Conservation (phyloP, 1,140 invertebrate species). For the Rhyacophila brunnea region DNA sequence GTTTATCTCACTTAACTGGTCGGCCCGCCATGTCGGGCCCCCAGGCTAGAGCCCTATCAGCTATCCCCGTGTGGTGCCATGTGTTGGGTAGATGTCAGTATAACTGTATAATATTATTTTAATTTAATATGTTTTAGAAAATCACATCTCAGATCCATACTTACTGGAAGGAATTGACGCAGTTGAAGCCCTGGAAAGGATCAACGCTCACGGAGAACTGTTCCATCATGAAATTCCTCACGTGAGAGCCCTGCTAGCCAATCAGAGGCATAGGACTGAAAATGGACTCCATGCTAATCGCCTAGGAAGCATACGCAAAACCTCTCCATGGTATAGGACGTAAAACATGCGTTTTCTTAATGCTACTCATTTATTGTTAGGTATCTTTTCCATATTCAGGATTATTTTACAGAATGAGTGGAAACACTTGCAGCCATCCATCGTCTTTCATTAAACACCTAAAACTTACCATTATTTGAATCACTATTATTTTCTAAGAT, state of each 20-base stretch:
- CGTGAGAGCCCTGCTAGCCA: conserved; percentile 55
- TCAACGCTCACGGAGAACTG: conserved; percentile 54
- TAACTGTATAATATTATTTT: background rate
- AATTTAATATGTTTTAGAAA: conserved; percentile 20
- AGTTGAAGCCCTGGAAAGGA: conserved; percentile 49
- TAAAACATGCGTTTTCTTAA: conserved; percentile 31
- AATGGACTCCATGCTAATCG: conserved; percentile 59
- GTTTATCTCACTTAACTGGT: too few relatives aligned
- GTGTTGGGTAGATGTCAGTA: too few relatives aligned
- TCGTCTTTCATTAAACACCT: too few relatives aligned
- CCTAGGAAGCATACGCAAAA: conserved; percentile 58
- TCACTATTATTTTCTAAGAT: too few relatives aligned
- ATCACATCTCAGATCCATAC: conserved; percentile 47
- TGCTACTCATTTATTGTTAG: too few relatives aligned
- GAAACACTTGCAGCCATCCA: too few relatives aligned
- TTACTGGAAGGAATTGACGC: conserved; percentile 55
- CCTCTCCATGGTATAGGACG: conserved; percentile 57
- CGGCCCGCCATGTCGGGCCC: too few relatives aligned
- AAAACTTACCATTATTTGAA: too few relatives aligned
- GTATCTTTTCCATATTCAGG: too few relatives aligned
- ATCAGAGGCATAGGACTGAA: conserved; percentile 56
- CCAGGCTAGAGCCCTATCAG: too few relatives aligned
- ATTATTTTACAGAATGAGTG: too few relatives aligned
- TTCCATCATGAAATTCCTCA: conserved; percentile 66
- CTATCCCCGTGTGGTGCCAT: too few relatives aligned